Evolutionary conservation across 2,888 invertebrate species (phyloP).

Genomic region (Iselma pallidipennis): DNA sequence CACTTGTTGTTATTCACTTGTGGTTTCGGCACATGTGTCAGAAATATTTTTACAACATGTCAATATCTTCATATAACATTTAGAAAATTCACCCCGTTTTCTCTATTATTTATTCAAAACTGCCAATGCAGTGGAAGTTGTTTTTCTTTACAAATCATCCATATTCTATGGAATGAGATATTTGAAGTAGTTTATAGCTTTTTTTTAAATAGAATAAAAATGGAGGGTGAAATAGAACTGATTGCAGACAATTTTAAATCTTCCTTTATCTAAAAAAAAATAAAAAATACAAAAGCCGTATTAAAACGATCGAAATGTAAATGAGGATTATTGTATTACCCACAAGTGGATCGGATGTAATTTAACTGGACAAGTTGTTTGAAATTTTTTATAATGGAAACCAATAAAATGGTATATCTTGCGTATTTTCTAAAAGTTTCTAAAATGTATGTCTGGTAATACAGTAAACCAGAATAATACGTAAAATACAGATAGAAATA

Average conservation of each 20-base stretch:
- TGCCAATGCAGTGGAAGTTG: neutral
- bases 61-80: conserved; percentile 19
- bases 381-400: neutral
- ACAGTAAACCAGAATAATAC: no score
- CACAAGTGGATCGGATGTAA: neutral
- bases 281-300: no score
- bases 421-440: no score
- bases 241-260: no score
- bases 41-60: conserved; percentile 22
- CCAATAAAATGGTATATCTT: neutral
- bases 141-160: neutral
- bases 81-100: conserved; percentile 12
- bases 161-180: neutral
- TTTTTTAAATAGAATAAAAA: neutral
- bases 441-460: no score
- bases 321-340: neutral
- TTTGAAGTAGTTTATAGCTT: neutral
- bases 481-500: no score
- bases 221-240: neutral
- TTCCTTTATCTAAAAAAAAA: no score
- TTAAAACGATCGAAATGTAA: no score
- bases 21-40: conserved; percentile 17
- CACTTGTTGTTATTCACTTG: conserved; percentile 17
- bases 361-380: neutral
- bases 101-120: conserved; percentile 24